Evolutionary conservation across 2,113 vertebrate genomes (phyloP).

Genomic region (Hemicordylus capensis): DNA sequence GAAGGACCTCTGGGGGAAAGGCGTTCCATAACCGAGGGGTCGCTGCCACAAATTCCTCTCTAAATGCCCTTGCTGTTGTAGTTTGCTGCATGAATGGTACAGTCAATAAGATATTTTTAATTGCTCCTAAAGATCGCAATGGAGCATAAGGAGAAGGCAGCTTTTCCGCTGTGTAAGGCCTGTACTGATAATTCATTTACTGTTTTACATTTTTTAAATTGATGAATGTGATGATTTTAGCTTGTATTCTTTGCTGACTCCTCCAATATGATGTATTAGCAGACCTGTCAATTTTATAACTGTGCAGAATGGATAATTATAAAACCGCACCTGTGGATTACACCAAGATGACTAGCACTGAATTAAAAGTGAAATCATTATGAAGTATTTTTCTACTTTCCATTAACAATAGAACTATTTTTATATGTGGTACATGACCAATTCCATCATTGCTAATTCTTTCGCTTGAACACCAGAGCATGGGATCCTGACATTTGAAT

Average conservation of each 20-base stretch:
- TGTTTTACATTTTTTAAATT: neutral
- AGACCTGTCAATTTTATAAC: constrained; percentile 8
- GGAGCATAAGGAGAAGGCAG: neutral
- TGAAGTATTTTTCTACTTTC: constrained; percentile 3
- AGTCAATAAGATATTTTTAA: neutral
- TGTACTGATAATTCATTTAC: neutral
- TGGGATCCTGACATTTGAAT: neutral
- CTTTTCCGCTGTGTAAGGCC: neutral
- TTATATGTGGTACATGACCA: constrained; percentile 39
- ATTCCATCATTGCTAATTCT: constrained; percentile 34
- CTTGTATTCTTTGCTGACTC: constrained; percentile 1
- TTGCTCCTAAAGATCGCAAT: neutral
- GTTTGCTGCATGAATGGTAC: too few relatives aligned
- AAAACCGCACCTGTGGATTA: constrained; percentile 47
- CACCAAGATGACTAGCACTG: constrained; percentile 49
- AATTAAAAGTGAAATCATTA: constrained; percentile 48
- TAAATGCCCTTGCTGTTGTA: too few relatives aligned
- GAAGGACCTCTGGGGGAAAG: too few relatives aligned
- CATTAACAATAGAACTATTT: constrained; percentile 50
- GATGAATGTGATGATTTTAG: neutral
- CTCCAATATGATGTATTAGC: neutral
- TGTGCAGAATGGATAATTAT: constrained; percentile 9
- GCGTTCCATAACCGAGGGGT: too few relatives aligned
- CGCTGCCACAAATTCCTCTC: too few relatives aligned
- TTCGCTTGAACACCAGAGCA: constrained; percentile 37